Percentiles rank a stretch among this genome's conserved stretches.
phyloP scores from a whole-genome alignment of 2,113 vertebrate genomes.

The Sminthopsis crassicaudata region DNA sequence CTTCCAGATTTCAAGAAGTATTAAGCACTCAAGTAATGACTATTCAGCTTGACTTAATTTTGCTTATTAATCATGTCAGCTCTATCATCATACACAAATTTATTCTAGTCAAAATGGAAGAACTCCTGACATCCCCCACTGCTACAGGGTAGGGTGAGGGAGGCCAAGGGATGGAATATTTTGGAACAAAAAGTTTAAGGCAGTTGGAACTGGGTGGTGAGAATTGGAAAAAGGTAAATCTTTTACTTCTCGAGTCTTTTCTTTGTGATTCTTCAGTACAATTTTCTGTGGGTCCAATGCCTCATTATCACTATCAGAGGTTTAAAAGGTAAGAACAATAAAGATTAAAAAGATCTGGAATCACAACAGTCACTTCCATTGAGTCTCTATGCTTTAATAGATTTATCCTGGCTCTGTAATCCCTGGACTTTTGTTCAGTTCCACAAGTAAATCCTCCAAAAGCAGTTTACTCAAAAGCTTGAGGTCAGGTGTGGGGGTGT shows the following conservation, averaged over 20 bases:
- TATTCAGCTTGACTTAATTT: neutral
- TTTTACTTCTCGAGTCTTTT: neutral
- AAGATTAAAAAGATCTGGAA: constrained; percentile 35
- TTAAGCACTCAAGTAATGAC: neutral
- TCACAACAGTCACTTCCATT: constrained; percentile 2
- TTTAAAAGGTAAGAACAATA: constrained; percentile 27
- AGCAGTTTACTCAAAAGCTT: neutral
- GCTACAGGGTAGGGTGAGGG: neutral
- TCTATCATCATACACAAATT: neutral
- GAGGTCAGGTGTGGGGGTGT: neutral
- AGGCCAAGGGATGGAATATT: neutral
- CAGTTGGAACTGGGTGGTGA: neutral
- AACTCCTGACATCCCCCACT: neutral
- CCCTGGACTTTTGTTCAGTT: neutral
- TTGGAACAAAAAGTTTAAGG: constrained; percentile 58
- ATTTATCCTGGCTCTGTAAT: neutral
- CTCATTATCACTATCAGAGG: neutral
- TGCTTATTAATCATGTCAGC: constrained; percentile 33
- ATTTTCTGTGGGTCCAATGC: neutral
- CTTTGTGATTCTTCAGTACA: neutral
- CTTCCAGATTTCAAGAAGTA: neutral
- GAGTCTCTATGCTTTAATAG: neutral
- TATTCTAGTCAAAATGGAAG: neutral
- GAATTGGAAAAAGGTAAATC: neutral
- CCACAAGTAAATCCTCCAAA: neutral